Evolutionary conservation across 2,888 invertebrate genomes (phyloP), one percentile per base, ranked within the genome.

Genomic region (Hoplodrina ambigua): DNA sequence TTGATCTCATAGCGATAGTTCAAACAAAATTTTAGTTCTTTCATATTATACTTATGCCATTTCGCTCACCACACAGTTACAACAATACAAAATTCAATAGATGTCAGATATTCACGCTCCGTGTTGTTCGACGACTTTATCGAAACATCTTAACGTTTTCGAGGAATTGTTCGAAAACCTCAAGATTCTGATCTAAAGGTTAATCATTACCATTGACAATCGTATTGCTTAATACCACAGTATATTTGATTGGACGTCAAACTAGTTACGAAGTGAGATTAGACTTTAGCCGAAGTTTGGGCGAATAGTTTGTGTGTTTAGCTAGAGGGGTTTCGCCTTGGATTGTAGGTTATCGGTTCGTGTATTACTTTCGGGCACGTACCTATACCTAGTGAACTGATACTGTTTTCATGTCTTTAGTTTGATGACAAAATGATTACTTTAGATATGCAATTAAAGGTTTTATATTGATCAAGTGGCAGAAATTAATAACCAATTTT

Each of bases 101-200:
- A 84, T 81, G 63, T 60, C 50, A 85, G 82, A 85, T 84, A 87
- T 81, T 79, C 85, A 77, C 78, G 85, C 70, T 80, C 66, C 66
- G 62, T 78, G 72, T 65, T 75, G 63, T 84, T 76, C 75, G 80
- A 79, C 75, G 65, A 69, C 62, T 80, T 83, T 84, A 87, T 87
- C 87, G 70, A 71, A 65, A 73, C 69, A 86, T 87, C 85, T 64
- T 65, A 79, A 72, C 77, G 65, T 82, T 87, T 85, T 79, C 79
- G 78, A 82, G 78, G 82, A 83, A 84, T 82, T 69, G 69, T 71
- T 72, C 65, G 71, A 71, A 72, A 76, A 74, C 69, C 58, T 78
- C 55, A 52, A 74, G 76, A 86, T 85, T 74, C 30, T 49, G 56
- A 84, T 84, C 78, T 73, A 78, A 79, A 81, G 78, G 80, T 80